Evolutionary conservation across 2,113 vertebrate genomes (phyloP), one percentile per base, ranked within the genome.

Genomic region (Bos indicus): DNA sequence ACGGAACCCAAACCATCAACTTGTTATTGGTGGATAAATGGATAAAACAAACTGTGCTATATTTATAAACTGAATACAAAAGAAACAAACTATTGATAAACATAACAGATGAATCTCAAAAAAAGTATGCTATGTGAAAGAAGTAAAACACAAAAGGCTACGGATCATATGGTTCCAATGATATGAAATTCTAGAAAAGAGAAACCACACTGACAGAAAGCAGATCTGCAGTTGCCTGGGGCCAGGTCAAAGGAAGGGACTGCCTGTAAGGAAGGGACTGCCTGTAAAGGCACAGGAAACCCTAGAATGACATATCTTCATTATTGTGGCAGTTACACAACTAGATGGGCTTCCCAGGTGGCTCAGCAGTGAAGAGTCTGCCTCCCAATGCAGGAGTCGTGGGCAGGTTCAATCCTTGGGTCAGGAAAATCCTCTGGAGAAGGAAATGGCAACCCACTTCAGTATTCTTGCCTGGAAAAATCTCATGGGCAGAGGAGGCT

Each of bases 111-210:
- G 15, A 86, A 28, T 78, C 71, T 90, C 83, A 85, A 21, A 93
- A 89, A 48, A 54, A 91, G 71, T 48, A 95, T 52, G 81, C 62
- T 77, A 83, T 57, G 8, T 64, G 6, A 93, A 96, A 96, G 52
- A 14, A 62, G 60, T 95, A 85, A 92, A 90, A 92, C n/a, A 83
- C 33, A 86, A 90, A 95, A 67, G 74, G 85, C 28, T 91, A 74
- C 13, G 46, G 48, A 89, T 30, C 43, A 0, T 14, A 36, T 14
- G 2, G 87, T 84, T 84, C 62, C 64, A 89, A 33, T 64, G 54
- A 74, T 51, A 91, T 57, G 26, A 95, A 97, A 95, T 51, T 78
- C 30, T 48, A 64, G n/a, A 86, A 94, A 62, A 90, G 43, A 23
- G 60, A 80, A 94, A 90, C 23, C 30, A 46, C 2, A 25, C 9